These are phyloP conservation scores for Nerophis ophidion DNA, from an alignment of 2,113 vertebrate species.

Conservation along the genomic window DNA sequence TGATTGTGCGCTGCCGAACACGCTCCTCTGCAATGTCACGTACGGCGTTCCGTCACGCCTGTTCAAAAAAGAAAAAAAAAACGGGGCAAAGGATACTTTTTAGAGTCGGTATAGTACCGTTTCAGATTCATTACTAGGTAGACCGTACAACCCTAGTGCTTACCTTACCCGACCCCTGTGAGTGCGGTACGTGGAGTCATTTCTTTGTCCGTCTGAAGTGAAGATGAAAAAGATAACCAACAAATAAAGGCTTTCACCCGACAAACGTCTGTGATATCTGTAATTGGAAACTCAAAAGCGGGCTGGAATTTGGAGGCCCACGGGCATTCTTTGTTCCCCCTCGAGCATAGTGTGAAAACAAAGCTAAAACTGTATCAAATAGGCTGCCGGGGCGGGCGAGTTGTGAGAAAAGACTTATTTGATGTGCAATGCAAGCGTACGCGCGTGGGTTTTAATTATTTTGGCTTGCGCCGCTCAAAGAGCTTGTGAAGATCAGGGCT, in stretches of 20 bases:
- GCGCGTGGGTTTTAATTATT: conserved; percentile 1
- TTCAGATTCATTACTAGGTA: no score
- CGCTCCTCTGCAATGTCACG: no score
- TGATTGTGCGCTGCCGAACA: no score
- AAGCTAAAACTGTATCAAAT: conserved; percentile 13
- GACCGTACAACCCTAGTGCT: no score
- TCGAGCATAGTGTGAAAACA: conserved; percentile 19
- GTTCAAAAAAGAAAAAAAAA: no score
- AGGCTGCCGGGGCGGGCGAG: conserved; percentile 12
- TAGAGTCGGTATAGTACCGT: no score
- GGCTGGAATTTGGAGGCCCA: neutral
- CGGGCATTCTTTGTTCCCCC: neutral
- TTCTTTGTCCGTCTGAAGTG: conserved; percentile 2
- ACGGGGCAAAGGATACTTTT: no score
- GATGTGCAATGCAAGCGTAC: conserved; percentile 8
- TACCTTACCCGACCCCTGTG: no score
- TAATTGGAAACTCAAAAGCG: conserved; percentile 4
- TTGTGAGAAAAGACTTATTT: conserved; percentile 19
- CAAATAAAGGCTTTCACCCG: conserved; percentile 11
- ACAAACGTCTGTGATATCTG: neutral
- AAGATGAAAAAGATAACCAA: conserved; percentile 11
- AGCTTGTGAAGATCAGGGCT: neutral
- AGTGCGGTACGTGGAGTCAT: no score
- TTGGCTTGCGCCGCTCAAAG: neutral
- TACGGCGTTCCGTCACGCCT: no score